phyloP scores from a whole-genome alignment of 2,113 vertebrate genomes.

The Tauraco erythrolophus region DNA sequence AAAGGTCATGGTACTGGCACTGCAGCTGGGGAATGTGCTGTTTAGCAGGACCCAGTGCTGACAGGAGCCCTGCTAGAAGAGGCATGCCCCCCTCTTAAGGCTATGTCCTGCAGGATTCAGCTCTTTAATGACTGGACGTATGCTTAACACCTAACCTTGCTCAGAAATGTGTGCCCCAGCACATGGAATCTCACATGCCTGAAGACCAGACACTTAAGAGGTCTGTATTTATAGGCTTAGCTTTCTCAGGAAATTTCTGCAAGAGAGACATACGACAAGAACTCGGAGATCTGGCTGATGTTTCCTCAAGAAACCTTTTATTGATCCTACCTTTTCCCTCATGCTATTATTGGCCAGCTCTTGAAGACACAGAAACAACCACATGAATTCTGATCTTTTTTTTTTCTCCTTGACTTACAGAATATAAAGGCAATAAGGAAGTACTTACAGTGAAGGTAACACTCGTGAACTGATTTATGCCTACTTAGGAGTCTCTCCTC shows the following conservation, averaged over 20 bases:
- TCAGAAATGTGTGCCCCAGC: neutral
- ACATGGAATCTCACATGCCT: neutral
- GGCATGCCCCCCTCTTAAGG: neutral
- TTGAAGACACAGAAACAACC: neutral
- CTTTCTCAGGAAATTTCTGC: neutral
- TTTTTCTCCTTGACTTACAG: neutral
- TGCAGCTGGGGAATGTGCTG: conserved; percentile 56
- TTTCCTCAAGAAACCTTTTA: conserved; percentile 3
- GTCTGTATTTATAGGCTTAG: neutral
- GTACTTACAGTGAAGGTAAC: neutral
- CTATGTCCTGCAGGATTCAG: neutral
- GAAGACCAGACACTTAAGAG: neutral
- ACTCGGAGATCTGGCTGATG: neutral
- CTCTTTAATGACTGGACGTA: neutral
- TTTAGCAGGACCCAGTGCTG: neutral
- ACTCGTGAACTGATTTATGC: neutral
- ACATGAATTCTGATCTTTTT: neutral
- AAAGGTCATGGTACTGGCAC: conserved; percentile 19
- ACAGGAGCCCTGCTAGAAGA: neutral
- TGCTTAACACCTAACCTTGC: neutral
- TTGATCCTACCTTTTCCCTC: neutral
- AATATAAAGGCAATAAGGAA: neutral
- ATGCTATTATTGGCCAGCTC: neutral
- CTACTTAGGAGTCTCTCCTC: neutral
- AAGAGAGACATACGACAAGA: neutral